Evolutionary conservation across 2,888 invertebrate species (phyloP).

Genomic region (Mythimna loreyi): DNA sequence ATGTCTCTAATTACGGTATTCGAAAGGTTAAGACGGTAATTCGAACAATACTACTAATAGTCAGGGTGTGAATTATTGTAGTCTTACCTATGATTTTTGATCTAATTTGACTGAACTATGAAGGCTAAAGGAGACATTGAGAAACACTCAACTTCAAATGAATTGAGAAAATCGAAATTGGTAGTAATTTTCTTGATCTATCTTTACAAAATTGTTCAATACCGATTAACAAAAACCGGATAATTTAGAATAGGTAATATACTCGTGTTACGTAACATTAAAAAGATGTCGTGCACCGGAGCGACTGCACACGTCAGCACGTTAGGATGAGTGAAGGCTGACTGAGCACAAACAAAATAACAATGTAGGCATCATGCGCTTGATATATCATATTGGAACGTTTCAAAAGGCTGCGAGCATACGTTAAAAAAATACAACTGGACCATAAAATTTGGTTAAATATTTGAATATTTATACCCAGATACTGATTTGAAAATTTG

Average conservation of each 20-base stretch:
- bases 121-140: no score
- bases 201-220: no score
- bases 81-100: no score
- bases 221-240: not conserved
- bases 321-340: conserved; percentile 23
- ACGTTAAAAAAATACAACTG: not conserved
- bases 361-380: conserved; percentile 3
- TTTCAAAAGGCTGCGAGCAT: not conserved
- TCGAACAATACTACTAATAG: no score
- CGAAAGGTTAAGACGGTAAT: no score
- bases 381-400: not conserved
- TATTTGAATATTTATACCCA: not conserved
- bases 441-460: not conserved
- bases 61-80: no score
- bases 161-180: no score
- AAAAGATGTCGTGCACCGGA: not conserved
- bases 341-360: conserved; percentile 20
- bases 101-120: no score
- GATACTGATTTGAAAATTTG: not conserved
- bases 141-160: no score
- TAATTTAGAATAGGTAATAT: not conserved
- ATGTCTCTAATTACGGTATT: no score
- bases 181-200: no score
- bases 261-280: not conserved
- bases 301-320: not conserved